phyloP scores from a whole-genome alignment of 2,888 invertebrate genomes.

The Drosophila subquinaria region DNA sequence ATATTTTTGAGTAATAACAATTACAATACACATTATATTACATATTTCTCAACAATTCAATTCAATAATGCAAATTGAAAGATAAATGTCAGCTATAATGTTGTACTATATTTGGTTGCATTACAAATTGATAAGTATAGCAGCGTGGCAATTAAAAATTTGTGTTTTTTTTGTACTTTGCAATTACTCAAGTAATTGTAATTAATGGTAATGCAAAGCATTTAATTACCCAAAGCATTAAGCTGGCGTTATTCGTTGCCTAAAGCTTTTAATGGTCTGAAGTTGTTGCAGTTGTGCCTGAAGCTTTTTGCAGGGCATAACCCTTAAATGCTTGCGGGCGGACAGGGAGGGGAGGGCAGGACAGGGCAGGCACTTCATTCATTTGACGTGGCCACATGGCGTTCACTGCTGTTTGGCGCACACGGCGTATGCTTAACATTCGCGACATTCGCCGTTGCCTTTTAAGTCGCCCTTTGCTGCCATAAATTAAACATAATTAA shows the following conservation, averaged over 20 bases:
- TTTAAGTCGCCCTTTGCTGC: constrained; percentile 50
- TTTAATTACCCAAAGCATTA: constrained; percentile 37
- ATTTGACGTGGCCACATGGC: constrained; percentile 27
- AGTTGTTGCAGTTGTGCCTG: constrained; percentile 37
- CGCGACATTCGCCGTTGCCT: constrained; percentile 39
- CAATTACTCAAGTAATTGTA: constrained; percentile 29
- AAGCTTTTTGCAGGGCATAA: constrained; percentile 25
- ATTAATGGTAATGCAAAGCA: constrained; percentile 32
- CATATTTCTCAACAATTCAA: background rate
- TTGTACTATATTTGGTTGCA: background rate
- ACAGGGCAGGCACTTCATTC: constrained; percentile 9
- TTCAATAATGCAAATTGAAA: background rate
- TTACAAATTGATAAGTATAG: background rate
- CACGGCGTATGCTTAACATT: constrained; percentile 55
- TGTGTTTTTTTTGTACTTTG: background rate
- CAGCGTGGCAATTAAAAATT: constrained; percentile 2
- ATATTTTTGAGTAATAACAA: background rate
- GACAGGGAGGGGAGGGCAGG: background rate
- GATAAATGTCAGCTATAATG: background rate
- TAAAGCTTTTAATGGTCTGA: constrained; percentile 15
- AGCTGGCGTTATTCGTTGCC: background rate
- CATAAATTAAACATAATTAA: constrained; percentile 73
- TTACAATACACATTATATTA: background rate
- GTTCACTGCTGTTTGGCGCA: constrained; percentile 13
- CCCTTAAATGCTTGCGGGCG: constrained; percentile 19